Evolutionary conservation across 2,888 invertebrate genomes (phyloP).

Genomic region (Lasioglossum vierecki): DNA sequence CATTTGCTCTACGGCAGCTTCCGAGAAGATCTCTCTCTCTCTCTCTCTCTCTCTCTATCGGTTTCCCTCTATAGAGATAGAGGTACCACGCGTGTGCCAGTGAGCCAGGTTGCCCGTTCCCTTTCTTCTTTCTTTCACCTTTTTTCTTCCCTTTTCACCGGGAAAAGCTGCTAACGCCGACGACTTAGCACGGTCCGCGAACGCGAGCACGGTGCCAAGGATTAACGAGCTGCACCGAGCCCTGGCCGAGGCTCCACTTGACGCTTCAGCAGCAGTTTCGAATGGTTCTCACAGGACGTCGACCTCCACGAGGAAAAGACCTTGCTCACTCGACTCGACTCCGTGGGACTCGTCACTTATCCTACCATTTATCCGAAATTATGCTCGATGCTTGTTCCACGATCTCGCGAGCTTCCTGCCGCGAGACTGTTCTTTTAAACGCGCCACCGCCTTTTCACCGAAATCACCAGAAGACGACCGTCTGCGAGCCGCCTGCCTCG

Average conservation of each 20-base stretch:
- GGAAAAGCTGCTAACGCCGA: conserved; percentile 42
- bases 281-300: conserved; percentile 57
- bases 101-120: not conserved
- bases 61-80: not conserved
- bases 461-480: not conserved
- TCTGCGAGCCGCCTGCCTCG: not conserved
- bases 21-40: conserved; percentile 7
- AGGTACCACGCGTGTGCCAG: not conserved
- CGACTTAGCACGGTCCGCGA: conserved; percentile 50
- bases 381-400: conserved; percentile 31
- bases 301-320: conserved; percentile 53
- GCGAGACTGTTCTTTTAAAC: not conserved
- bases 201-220: conserved; percentile 43
- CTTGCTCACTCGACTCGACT: conserved; percentile 20
- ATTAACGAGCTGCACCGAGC: conserved; percentile 61
- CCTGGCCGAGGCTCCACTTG: not conserved
- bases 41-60: not conserved
- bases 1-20: conserved; percentile 30
- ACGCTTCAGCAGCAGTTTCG: conserved; percentile 47
- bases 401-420: not conserved
- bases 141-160: not conserved
- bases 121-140: not conserved
- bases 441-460: not conserved
- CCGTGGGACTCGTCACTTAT: conserved; percentile 51
- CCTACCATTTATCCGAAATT: conserved; percentile 55